phyloP scores from a whole-genome alignment of 2,113 vertebrate species.

The Gila orcuttii region DNA sequence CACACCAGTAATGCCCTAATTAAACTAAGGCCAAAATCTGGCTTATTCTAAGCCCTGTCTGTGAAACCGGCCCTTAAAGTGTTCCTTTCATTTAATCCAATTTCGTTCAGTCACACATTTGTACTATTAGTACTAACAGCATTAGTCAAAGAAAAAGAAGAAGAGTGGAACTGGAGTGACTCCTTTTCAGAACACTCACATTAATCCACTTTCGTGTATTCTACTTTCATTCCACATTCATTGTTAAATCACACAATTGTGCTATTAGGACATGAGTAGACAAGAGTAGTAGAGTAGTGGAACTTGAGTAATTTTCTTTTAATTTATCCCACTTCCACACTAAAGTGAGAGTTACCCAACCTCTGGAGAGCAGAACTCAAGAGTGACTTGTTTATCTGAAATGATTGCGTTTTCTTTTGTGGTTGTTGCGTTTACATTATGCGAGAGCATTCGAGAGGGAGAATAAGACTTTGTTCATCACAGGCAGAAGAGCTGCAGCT shows the following conservation, averaged over 20 bases:
- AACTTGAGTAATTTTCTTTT: neutral
- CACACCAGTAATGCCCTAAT: no score
- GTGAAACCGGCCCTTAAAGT: no score
- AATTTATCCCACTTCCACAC: neutral
- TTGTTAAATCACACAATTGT: neutral
- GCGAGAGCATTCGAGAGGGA: neutral
- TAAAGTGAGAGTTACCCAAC: neutral
- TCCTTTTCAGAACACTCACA: neutral
- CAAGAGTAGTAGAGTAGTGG: neutral
- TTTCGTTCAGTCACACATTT: neutral
- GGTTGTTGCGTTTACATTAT: slow-evolving; percentile 6
- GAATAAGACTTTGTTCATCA: neutral
- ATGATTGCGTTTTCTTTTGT: neutral
- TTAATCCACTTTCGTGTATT: neutral
- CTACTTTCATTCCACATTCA: neutral
- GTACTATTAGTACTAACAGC: neutral
- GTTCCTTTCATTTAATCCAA: neutral
- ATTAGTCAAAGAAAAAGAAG: neutral
- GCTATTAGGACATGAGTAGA: neutral
- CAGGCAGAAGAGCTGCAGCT: slow-evolving; percentile 30
- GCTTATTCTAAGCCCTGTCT: no score
- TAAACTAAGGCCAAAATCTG: no score
- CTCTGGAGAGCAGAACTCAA: neutral
- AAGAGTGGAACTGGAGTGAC: neutral
- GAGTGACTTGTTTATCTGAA: slow-evolving; percentile 16